These are phyloP conservation scores for Dorcus parallelipipedus DNA, from an alignment of 2,888 invertebrate genomes.

Conservation along the genomic window DNA sequence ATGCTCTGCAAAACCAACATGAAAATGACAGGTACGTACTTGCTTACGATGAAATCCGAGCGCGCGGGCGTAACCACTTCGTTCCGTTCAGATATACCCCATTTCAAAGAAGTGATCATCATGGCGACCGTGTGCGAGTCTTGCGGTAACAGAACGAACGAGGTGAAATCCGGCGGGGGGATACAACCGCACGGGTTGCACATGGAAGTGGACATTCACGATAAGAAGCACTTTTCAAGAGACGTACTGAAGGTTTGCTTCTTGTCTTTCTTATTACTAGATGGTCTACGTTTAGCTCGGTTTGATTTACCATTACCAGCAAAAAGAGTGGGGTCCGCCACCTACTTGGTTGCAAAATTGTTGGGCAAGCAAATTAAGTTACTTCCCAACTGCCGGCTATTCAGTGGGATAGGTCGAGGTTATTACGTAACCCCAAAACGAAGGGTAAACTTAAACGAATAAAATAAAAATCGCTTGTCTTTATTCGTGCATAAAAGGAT, in stretches of 20 bases:
- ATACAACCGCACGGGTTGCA: slow-evolving; percentile 77
- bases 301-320: too few relatives aligned
- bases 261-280: neutral
- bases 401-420: too few relatives aligned
- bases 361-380: too few relatives aligned
- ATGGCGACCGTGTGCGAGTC: slow-evolving; percentile 93
- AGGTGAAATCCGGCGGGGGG: slow-evolving; percentile 92
- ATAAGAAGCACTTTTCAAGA: slow-evolving; percentile 77
- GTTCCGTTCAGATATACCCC: slow-evolving; percentile 67
- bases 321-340: too few relatives aligned
- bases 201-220: slow-evolving; percentile 70
- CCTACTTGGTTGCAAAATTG: too few relatives aligned
- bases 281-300: too few relatives aligned
- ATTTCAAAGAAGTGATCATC: slow-evolving; percentile 96
- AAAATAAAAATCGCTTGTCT: too few relatives aligned
- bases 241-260: slow-evolving; percentile 81
- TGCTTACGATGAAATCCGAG: slow-evolving; percentile 4
- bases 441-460: too few relatives aligned
- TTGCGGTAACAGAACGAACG: slow-evolving; percentile 91
- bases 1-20: slow-evolving; percentile 85
- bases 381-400: too few relatives aligned
- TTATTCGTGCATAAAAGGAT: too few relatives aligned
- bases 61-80: neutral
- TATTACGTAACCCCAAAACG: too few relatives aligned
- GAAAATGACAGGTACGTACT: slow-evolving; percentile 82